Evolutionary conservation across 2,888 invertebrate genomes (phyloP).

Genomic region (Pogonocherus hispidulus): DNA sequence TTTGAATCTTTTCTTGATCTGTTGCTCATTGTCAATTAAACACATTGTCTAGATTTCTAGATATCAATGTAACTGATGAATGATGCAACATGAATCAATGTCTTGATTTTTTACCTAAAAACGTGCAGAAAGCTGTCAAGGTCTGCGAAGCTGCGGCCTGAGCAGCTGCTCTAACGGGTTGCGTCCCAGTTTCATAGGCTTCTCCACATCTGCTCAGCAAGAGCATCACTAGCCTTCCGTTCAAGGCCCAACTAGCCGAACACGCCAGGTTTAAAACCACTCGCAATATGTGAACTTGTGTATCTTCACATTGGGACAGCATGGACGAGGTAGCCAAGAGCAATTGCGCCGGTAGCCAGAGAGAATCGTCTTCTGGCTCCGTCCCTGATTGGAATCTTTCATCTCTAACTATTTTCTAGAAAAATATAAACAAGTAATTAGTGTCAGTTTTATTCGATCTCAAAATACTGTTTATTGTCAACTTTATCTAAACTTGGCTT

Average conservation of each 20-base stretch:
- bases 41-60: too few relatives aligned
- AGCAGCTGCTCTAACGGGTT: constrained; percentile 88
- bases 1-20: too few relatives aligned
- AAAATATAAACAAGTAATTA: constrained; percentile 18
- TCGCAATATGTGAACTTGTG: constrained; percentile 80
- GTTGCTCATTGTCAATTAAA: too few relatives aligned
- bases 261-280: constrained; percentile 90
- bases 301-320: constrained; percentile 86
- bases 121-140: constrained; percentile 86
- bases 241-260: constrained; percentile 89
- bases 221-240: constrained; percentile 89
- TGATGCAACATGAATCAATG: background rate
- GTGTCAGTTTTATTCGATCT: too few relatives aligned
- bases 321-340: constrained; percentile 87
- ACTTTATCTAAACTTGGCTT: too few relatives aligned
- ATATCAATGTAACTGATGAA: too few relatives aligned
- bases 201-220: constrained; percentile 88
- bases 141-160: constrained; percentile 93
- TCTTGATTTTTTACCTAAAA: constrained; percentile 73
- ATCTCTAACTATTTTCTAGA: constrained; percentile 89
- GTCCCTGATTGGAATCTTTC: constrained; percentile 91
- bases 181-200: constrained; percentile 83
- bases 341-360: constrained; percentile 94
- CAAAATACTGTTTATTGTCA: too few relatives aligned
- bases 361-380: constrained; percentile 92